Evolutionary conservation across 37 sponge, comb jelly and placozoan species (phyloP).

Genomic region (Tethya wilhelma): DNA sequence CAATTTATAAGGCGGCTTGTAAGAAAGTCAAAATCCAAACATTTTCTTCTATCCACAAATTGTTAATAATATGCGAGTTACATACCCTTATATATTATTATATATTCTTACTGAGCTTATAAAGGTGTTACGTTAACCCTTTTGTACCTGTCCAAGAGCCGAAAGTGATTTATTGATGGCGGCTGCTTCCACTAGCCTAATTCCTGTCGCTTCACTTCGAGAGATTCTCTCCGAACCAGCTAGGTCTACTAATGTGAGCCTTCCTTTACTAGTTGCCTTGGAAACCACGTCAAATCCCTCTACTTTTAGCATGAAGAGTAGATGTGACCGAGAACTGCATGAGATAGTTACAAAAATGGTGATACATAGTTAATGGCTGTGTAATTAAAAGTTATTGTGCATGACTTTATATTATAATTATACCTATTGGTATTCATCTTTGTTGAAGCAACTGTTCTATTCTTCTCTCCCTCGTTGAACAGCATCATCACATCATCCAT

Average conservation of each 20-base stretch:
- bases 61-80: too few species aligned
- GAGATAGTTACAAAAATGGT: background rate
- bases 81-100: background rate
- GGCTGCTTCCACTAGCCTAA: constrained; percentile 83
- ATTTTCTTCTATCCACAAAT: too few species aligned
- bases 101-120: background rate
- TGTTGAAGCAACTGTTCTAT: constrained; percentile 78
- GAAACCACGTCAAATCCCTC: constrained; percentile 67
- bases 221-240: constrained; percentile 91
- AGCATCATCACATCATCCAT: constrained; percentile 73
- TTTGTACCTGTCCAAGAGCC: constrained; percentile 84
- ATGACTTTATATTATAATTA: background rate
- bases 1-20: too few species aligned
- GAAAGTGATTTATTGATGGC: constrained; percentile 86
- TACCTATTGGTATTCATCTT: constrained; percentile 90
- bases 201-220: constrained; percentile 75
- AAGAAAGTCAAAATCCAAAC: too few species aligned
- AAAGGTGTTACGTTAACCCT: background rate
- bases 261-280: constrained; percentile 53
- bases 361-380: too few species aligned
- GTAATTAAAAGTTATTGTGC: background rate
- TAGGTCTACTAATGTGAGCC: constrained; percentile 79
- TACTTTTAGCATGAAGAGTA: constrained; percentile 61
- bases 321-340: constrained; percentile 81
- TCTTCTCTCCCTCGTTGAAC: constrained; percentile 64